Percentiles rank a stretch among this genome's conserved stretches.
Evolutionary conservation across 2,797 vertebrate genomes (phyloP).

Genomic region (Muraenolepis orangiensis): DNA sequence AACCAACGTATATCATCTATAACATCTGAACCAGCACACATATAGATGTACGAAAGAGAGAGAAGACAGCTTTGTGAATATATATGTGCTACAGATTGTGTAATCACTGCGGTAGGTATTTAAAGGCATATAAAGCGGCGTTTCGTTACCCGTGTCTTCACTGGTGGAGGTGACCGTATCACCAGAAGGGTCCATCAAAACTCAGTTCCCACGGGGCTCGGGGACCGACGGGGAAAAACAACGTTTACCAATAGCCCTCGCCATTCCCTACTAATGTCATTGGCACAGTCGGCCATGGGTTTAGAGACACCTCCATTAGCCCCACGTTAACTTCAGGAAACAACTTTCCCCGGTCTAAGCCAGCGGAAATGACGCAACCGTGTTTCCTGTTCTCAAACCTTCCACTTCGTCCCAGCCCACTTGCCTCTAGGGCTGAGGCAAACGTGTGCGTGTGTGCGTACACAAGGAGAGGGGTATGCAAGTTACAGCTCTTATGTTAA

Average conservation of each 20-base stretch:
- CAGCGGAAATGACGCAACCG: conserved; percentile 73
- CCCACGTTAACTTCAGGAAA: conserved; percentile 74
- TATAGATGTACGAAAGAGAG: too few relatives aligned
- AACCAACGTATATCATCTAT: too few relatives aligned
- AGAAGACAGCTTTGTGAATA: too few relatives aligned
- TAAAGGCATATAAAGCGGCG: background rate
- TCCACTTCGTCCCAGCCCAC: background rate
- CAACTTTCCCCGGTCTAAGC: conserved; percentile 77
- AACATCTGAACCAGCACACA: too few relatives aligned
- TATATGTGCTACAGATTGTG: too few relatives aligned
- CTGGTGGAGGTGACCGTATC: conserved; percentile 39
- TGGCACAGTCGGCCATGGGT: conserved; percentile 8
- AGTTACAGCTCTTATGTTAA: background rate
- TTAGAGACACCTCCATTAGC: conserved; percentile 3
- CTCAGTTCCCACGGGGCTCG: conserved; percentile 3
- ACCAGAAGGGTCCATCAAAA: conserved; percentile 44
- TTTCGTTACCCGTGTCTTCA: conserved; percentile 53
- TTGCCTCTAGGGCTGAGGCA: background rate
- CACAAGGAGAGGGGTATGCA: background rate
- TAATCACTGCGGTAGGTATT: background rate
- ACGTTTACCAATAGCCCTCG: background rate
- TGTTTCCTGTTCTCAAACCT: conserved; percentile 62
- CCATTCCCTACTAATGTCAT: conserved; percentile 11
- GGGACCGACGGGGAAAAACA: background rate
- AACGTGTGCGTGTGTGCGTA: background rate